Percentiles rank a stretch among this genome's conserved stretches.
Conservation (phyloP, 1,140 invertebrate genomes). For the Diorhabda sublineata region DNA sequence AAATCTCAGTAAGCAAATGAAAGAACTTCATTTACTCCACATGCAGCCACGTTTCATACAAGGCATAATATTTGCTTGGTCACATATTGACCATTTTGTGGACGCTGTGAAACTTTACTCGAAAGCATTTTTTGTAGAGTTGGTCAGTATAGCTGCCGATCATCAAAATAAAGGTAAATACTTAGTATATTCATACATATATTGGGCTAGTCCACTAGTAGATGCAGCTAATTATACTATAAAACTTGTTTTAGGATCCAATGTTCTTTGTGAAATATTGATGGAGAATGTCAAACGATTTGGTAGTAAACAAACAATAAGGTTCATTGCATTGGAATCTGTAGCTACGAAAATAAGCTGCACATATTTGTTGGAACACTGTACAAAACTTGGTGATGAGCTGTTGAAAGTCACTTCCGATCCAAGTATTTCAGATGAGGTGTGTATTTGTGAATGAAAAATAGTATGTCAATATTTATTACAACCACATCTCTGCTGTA, state of each 20-base stretch:
- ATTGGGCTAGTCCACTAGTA: neutral
- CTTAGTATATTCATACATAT: neutral
- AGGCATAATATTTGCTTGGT: conserved; percentile 25
- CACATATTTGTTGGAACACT: conserved; percentile 25
- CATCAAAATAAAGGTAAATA: conserved; percentile 23
- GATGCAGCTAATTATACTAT: neutral
- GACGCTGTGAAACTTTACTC: conserved; percentile 27
- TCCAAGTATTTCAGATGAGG: conserved; percentile 21
- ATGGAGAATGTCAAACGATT: conserved; percentile 25
- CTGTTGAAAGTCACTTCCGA: conserved; percentile 23
- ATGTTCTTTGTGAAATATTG: conserved; percentile 20
- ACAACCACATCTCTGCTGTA: too few species aligned
- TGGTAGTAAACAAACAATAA: conserved; percentile 18
- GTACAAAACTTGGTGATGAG: conserved; percentile 22
- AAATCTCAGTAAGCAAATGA: conserved; percentile 24
- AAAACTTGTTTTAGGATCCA: conserved; percentile 18
- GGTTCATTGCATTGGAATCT: conserved; percentile 25
- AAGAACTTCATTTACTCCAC: conserved; percentile 19
- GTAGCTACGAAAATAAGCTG: conserved; percentile 21
- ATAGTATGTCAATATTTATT: neutral
- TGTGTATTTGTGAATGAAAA: conserved; percentile 4
- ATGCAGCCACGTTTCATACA: conserved; percentile 23
- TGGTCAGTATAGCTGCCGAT: conserved; percentile 26
- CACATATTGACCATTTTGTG: conserved; percentile 26
- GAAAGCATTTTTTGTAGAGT: conserved; percentile 26